A percentile compares a stretch with the other conserved stretches of the same genome.
Evolutionary conservation across 2,888 invertebrate genomes (phyloP).

Genomic region (Oscheius onirici): DNA sequence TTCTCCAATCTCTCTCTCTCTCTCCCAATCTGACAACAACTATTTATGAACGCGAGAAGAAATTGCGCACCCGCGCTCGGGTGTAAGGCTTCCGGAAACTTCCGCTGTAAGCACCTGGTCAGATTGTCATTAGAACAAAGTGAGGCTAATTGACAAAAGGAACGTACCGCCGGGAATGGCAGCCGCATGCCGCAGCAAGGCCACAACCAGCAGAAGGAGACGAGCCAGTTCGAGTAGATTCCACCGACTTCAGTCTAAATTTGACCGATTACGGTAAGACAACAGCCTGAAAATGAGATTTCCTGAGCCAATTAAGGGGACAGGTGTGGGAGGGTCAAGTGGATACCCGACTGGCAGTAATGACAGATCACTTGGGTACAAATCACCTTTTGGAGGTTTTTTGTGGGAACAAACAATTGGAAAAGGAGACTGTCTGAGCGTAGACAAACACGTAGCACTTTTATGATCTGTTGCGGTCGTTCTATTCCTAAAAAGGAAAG

Average conservation of each 20-base stretch:
- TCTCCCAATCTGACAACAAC: not conserved
- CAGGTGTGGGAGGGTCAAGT: slow-evolving; percentile 16
- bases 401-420: not conserved
- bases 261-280: not conserved
- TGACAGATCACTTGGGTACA: slow-evolving; percentile 11
- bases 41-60: not conserved
- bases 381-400: slow-evolving; percentile 3
- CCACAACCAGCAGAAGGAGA: slow-evolving; percentile 3
- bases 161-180: slow-evolving; percentile 22
- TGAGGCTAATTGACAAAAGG: slow-evolving; percentile 15
- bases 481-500: not conserved
- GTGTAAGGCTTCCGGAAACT: slow-evolving; percentile 19
- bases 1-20: not conserved
- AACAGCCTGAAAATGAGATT: slow-evolving; percentile 16
- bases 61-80: slow-evolving; percentile 20
- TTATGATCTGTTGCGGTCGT: slow-evolving; percentile 13
- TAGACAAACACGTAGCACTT: slow-evolving; percentile 7
- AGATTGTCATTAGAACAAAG: slow-evolving; percentile 26
- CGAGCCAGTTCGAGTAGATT: slow-evolving; percentile 14
- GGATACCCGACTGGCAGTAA: slow-evolving; percentile 16
- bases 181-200: not conserved
- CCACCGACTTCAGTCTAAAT: not conserved
- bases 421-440: slow-evolving; percentile 11
- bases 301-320: slow-evolving; percentile 18
- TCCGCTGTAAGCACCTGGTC: slow-evolving; percentile 19